Percentiles rank a stretch among this genome's conserved stretches.
These are phyloP conservation scores for Puntigrus tetrazona DNA, from an alignment of 2,113 vertebrate genomes.

Conservation along the genomic window DNA sequence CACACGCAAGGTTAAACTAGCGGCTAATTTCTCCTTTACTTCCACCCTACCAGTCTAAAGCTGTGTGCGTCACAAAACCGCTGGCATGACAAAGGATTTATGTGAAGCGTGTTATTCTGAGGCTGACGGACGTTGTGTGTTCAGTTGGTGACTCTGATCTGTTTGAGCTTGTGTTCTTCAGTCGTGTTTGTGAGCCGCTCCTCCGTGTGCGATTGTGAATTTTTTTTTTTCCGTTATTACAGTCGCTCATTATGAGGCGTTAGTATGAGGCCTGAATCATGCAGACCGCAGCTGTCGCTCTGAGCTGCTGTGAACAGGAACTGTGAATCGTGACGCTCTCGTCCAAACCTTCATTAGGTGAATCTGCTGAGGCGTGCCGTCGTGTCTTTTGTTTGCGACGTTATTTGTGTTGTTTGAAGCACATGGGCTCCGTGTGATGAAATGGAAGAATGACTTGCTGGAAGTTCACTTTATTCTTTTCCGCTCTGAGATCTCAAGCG, in stretches of 20 bases:
- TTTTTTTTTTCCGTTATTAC: neutral
- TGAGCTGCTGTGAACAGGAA: neutral
- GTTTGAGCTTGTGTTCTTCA: neutral
- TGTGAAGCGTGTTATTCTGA: neutral
- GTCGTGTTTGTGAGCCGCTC: too few relatives aligned
- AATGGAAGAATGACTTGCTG: neutral
- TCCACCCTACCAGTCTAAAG: conserved; percentile 74
- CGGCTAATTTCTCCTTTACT: conserved; percentile 93
- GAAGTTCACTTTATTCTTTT: neutral
- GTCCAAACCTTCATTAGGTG: neutral
- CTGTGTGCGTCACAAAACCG: neutral
- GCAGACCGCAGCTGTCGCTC: neutral
- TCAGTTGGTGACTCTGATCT: neutral
- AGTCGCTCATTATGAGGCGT: neutral
- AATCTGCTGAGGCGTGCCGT: neutral
- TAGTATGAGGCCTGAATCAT: neutral
- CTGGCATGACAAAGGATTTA: neutral
- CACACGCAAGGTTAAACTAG: conserved; percentile 87
- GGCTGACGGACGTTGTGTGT: neutral
- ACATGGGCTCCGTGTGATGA: neutral
- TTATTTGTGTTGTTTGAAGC: conserved; percentile 18
- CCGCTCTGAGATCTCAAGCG: neutral
- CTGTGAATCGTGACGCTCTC: neutral
- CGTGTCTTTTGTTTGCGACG: neutral
- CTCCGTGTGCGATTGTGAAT: neutral